A percentile compares a stretch with the other conserved stretches of the same genome.
Conservation (phyloP, 2,797 vertebrate species). For the Rhincodon typus region DNA sequence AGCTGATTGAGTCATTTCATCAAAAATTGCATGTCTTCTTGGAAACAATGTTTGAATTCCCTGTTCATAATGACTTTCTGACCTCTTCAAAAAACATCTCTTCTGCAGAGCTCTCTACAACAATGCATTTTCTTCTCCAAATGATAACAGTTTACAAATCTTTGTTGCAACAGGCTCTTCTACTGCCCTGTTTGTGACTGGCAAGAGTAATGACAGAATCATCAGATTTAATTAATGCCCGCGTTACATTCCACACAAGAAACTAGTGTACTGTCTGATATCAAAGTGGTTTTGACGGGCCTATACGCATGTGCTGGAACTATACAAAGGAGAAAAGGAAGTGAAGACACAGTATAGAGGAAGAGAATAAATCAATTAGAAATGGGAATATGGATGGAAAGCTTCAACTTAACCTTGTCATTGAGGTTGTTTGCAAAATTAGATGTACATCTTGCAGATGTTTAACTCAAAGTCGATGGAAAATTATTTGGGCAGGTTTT, state of each 20-base stretch:
- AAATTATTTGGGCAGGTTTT: not conserved
- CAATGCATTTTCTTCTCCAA: too few relatives aligned
- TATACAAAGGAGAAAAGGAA: not conserved
- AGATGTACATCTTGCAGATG: not conserved
- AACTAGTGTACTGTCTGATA: not conserved
- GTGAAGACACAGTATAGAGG: not conserved
- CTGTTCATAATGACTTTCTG: too few relatives aligned
- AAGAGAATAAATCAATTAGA: not conserved
- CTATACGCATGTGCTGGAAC: not conserved
- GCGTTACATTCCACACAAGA: not conserved
- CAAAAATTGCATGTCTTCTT: too few relatives aligned
- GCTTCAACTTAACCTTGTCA: not conserved
- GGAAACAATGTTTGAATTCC: too few relatives aligned
- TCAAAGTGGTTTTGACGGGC: not conserved
- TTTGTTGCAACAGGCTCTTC: not conserved
- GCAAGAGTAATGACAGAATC: not conserved
- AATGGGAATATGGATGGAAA: not conserved
- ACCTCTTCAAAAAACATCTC: too few relatives aligned
- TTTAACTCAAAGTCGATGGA: not conserved
- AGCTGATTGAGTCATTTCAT: too few relatives aligned
- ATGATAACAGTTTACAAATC: too few relatives aligned
- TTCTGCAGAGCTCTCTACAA: too few relatives aligned
- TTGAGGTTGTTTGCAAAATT: not conserved
- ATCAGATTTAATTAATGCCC: not conserved
- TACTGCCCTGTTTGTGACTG: not conserved